Conservation (phyloP, 2,888 invertebrate genomes). For the Perdita meconis region DNA sequence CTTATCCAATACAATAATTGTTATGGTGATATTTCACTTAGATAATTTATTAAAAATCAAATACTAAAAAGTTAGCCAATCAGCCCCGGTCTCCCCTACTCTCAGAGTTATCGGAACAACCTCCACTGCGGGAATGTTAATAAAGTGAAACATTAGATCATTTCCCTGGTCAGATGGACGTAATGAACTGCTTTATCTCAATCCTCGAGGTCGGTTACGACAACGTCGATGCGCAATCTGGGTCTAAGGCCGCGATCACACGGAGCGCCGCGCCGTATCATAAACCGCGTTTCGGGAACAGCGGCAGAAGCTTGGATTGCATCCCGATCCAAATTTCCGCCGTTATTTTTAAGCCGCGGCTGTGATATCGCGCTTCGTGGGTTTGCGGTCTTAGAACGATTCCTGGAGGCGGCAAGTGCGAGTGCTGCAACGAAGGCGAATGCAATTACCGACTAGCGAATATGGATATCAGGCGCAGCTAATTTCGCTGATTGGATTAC, state of each 20-base stretch:
- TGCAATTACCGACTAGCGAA: background rate
- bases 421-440: background rate
- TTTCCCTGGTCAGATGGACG: background rate
- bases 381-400: constrained; percentile 11
- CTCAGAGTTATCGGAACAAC: background rate
- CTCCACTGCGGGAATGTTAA: background rate
- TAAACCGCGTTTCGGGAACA: no score
- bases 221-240: background rate
- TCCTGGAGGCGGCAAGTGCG: background rate
- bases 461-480: background rate
- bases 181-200: constrained; percentile 26
- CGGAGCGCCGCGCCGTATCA: no score
- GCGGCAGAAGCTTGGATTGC: no score
- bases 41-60: no score
- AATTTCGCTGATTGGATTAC: background rate
- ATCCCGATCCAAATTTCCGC: no score
- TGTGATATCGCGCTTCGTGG: no score
- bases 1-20: no score
- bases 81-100: no score
- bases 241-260: no score
- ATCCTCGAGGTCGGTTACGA: background rate
- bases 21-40: no score
- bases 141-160: background rate
- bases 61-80: no score
- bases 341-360: no score